Evolutionary conservation across 2,888 invertebrate genomes (phyloP).

Genomic region (Campoplex nolae): DNA sequence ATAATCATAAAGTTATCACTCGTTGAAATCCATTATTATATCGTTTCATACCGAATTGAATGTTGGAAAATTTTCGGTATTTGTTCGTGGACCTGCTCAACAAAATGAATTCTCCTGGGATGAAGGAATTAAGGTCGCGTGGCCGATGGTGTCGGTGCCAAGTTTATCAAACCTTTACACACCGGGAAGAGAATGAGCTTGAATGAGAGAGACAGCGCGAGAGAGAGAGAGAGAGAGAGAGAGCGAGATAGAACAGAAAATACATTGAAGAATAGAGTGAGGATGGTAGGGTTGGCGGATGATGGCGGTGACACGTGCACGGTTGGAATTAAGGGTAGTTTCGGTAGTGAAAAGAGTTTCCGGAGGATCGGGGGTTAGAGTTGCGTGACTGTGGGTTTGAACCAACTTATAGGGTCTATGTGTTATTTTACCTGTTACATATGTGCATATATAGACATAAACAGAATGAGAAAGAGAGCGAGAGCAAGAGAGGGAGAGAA

Average conservation of each 20-base stretch:
- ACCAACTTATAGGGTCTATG: constrained; percentile 8
- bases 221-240: background rate
- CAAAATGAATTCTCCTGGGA: constrained; percentile 3
- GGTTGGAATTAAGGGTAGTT: constrained; percentile 54
- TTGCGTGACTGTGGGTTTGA: constrained; percentile 64
- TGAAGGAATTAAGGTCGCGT: constrained; percentile 20
- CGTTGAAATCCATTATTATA: too few relatives aligned
- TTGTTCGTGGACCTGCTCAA: background rate
- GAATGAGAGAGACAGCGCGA: background rate
- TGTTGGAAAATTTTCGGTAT: too few relatives aligned
- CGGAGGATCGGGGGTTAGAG: constrained; percentile 25
- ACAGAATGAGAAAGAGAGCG: background rate
- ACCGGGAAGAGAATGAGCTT: background rate
- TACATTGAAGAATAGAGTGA: constrained; percentile 19
- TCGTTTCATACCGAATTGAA: too few relatives aligned
- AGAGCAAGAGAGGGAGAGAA: background rate
- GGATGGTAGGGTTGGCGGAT: background rate
- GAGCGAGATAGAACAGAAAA: background rate
- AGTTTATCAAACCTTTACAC: constrained; percentile 7
- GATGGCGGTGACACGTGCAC: constrained; percentile 45
- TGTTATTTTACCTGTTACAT: constrained; percentile 16
- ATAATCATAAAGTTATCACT: too few relatives aligned
- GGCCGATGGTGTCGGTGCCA: constrained; percentile 14
- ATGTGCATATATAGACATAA: background rate
- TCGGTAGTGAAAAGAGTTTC: constrained; percentile 33